Evolutionary conservation across 2,888 invertebrate species (phyloP), one percentile per base, ranked within the genome.

Genomic region (Drosophila rellima): DNA sequence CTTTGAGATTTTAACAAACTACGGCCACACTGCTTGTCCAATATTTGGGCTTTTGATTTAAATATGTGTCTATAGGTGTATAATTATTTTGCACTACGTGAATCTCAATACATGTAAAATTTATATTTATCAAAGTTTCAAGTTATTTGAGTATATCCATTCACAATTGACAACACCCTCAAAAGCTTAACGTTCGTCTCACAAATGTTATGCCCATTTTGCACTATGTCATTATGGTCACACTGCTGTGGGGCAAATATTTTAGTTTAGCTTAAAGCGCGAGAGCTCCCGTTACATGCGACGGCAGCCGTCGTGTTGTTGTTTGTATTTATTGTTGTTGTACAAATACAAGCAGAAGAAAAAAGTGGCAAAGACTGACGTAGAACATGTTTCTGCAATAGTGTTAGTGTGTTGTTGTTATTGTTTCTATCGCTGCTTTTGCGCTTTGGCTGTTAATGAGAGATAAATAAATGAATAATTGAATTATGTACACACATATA

Each of bases 401-500:
- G 86, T 85, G 66, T 85, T 85, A 70, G 82, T 82, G 66, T 65
- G 59, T 74, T 75, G 57, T 75, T 82, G 62, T 70, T 74, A 64
- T 74, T 79, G 57, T 71, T 70, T 74, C 68, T 66, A 80, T 69
- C 70, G 59, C 54, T 71, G 54, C 56, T 59, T 74, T 66, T 71
- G 69, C 67, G 71, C 65, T 72, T 52, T 67, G 62, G 66, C 66
- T 78, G 84, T 89, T 86, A 89, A 89, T 86, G 73, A 78, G 80
- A 80, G 86, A 85, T 85, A 85, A 85, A 85, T 86, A 88, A 84
- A 86, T 85, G 81, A 86, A 85, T 85, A 88, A 85, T 85, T 88
- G 78, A 85, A 88, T 85, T 88, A 85, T 78, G 78, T 78, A 63
- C 72, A 62, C 51, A 63, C 56, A 64, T 59, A 61, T 50, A 61